Base-by-base conservation (phyloP, 2,888 invertebrate species). In the Steinernema scapterisci region DNA sequence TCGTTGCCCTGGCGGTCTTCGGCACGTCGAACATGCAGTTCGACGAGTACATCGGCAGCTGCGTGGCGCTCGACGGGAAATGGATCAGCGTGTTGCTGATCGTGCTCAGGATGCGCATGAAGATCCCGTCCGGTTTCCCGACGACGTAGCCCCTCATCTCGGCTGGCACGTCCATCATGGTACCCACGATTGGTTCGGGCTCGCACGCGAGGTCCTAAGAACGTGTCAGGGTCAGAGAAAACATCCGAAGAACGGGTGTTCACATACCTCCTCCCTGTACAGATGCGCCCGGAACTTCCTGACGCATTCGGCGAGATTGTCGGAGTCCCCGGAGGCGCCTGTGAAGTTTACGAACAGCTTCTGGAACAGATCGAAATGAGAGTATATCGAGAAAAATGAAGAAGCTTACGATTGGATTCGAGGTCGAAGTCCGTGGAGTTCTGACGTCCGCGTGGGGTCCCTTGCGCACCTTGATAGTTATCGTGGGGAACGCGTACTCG, bases 81-180 rank as follows among this genome's bases (percentile, higher is more conserved):
- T 52, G 52, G 52, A 52, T 52, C 1, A 52, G 52, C 52, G 52
- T 52, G 52, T 52, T 21, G 52, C 52, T 52, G 1, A 52, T 52
- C 21, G 52, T 52, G 23, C 52, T 52, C 21, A 52, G 52, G 21
- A 52, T 21, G 3, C 52, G 52, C 52, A 52, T 52, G 52, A 52
- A 21, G 11, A 52, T 52, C 23, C 52, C 52, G 23, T 52, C 52
- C 21, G 52, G 52, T 11, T 52, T 52, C 1, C 52, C 52, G 11
- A 52, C 52, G 21, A 52, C 19, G 52, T 52, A 52, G 19, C 52
- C 52, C 21, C 52, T 19, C 52, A 52, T 52, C 23, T 52, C 52
- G 23, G 52, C 21, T 5, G 52, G 52, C 11, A 52, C 23, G 23
- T 52, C 52, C 11, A 52, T 21, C 21, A 52, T n/a, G 21, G 21